phyloP scores from a whole-genome alignment of 2,888 invertebrate species.

The Lycocerus yunnanus region DNA sequence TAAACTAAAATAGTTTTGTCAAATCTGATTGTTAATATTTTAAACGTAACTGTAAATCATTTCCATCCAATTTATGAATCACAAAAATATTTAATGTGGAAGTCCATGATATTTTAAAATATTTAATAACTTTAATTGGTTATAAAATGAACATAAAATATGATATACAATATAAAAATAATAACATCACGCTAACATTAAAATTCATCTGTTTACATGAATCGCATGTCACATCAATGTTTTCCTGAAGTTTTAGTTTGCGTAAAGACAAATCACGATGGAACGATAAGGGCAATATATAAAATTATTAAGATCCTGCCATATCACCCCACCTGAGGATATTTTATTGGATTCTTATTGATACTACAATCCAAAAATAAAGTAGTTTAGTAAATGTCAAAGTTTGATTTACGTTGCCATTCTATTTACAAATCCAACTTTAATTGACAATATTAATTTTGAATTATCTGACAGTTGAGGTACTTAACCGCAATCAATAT shows the following conservation, averaged over 20 bases:
- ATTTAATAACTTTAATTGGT: background rate
- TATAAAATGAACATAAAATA: background rate
- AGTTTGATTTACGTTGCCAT: slow-evolving; percentile 24
- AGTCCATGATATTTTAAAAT: background rate
- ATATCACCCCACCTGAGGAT: slow-evolving; percentile 30
- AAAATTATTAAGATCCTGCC: slow-evolving; percentile 35
- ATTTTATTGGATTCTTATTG: slow-evolving; percentile 34
- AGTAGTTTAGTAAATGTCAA: slow-evolving; percentile 33
- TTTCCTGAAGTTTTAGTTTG: slow-evolving; percentile 6
- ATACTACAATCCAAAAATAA: slow-evolving; percentile 28
- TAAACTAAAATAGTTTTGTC: background rate
- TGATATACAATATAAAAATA: background rate
- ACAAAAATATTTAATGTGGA: background rate
- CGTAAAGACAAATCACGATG: slow-evolving; percentile 12
- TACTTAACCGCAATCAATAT: background rate
- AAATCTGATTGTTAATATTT: background rate
- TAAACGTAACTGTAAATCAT: background rate
- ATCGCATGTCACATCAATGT: slow-evolving; percentile 23
- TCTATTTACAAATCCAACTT: slow-evolving; percentile 12
- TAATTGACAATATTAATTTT: slow-evolving; percentile 7
- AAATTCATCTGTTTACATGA: slow-evolving; percentile 18
- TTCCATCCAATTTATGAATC: background rate
- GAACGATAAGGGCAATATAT: slow-evolving; percentile 26
- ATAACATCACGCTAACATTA: slow-evolving; percentile 1
- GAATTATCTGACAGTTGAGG: slow-evolving; percentile 6